Conservation (phyloP, 2,888 invertebrate species). For the Pristionchus entomophagus region DNA sequence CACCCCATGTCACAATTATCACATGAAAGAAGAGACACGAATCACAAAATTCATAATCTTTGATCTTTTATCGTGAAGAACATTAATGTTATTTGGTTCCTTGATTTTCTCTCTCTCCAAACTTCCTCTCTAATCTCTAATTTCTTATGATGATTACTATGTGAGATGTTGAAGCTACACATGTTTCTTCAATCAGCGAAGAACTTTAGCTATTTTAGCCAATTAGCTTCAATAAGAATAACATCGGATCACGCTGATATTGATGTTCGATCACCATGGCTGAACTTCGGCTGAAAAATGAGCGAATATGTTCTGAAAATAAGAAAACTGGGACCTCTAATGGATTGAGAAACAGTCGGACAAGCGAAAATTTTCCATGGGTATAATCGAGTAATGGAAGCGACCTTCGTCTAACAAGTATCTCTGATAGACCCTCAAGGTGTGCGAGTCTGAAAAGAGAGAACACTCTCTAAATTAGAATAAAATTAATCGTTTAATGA, state of each 20-base stretch:
- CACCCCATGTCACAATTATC: neutral
- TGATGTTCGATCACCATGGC: neutral
- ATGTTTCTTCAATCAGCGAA: neutral
- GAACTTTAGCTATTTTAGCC: neutral
- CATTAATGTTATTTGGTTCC: neutral
- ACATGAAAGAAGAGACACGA: neutral
- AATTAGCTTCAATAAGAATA: too few relatives aligned
- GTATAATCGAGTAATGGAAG: too few relatives aligned
- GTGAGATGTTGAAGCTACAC: neutral
- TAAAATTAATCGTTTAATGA: too few relatives aligned
- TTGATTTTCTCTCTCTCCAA: neutral
- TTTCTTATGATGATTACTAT: neutral
- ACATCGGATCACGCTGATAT: too few relatives aligned
- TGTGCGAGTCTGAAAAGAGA: too few relatives aligned
- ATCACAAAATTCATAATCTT: neutral
- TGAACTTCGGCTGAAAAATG: slow-evolving; percentile 16
- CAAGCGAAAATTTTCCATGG: neutral
- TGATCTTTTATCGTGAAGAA: neutral
- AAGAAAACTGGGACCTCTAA: neutral
- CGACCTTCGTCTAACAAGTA: too few relatives aligned
- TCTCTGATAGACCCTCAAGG: too few relatives aligned
- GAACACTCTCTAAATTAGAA: too few relatives aligned
- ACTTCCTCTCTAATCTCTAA: neutral
- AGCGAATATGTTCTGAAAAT: neutral
- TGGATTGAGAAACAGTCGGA: neutral